phyloP scores from a whole-genome alignment of 37 sponge, comb jelly and placozoan species.

The Oopsacas minuta region DNA sequence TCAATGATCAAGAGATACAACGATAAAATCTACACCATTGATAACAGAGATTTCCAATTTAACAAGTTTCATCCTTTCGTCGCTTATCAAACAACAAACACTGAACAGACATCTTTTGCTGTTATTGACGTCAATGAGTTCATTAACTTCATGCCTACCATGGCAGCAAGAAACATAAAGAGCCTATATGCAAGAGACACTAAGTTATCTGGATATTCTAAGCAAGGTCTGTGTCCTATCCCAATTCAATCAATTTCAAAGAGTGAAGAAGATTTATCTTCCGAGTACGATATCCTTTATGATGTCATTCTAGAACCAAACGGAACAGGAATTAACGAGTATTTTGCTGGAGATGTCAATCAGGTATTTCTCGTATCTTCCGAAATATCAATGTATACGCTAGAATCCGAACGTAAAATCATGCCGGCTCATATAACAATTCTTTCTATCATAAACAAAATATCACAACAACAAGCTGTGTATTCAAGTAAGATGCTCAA shows the following conservation, averaged over 20 bases:
- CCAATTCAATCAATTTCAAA: not conserved
- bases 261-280: not conserved
- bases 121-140: conserved; percentile 3
- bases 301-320: conserved; percentile 14
- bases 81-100: not conserved
- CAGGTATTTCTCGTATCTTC: not conserved
- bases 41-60: not conserved
- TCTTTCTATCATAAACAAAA: not conserved
- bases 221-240: not conserved
- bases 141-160: not conserved
- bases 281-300: not conserved
- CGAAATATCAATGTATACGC: not conserved
- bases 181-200: not conserved
- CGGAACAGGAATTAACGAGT: not conserved
- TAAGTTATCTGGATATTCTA: not conserved
- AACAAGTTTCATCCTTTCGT: conserved; percentile 5
- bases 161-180: not conserved
- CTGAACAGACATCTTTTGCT: not conserved
- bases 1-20: not conserved
- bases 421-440: not conserved
- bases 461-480: not conserved
- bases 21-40: not conserved
- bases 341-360: not conserved
- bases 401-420: not conserved
- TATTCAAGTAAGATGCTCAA: not conserved